A percentile compares a stretch with the other conserved stretches of the same genome.
Evolutionary conservation across 23 tunicate genomes (phyloP).

Genomic region (Ciona savignyi): DNA sequence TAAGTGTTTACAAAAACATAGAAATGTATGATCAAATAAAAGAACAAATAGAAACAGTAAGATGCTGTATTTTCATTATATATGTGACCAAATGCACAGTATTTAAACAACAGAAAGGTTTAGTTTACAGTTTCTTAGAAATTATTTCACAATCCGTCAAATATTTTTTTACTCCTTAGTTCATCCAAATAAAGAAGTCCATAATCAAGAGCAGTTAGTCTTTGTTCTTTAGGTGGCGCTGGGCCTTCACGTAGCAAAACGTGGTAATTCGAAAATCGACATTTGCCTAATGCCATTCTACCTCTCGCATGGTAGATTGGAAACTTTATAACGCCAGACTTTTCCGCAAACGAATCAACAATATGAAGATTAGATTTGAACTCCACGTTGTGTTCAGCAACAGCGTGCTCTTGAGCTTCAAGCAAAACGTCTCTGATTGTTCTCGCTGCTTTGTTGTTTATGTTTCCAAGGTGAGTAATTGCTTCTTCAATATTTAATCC

Average conservation of each 20-base stretch:
- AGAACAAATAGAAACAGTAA: too few species aligned
- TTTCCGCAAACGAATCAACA: conserved; percentile 38
- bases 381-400: conserved; percentile 75
- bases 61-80: too few species aligned
- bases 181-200: conserved; percentile 33
- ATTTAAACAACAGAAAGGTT: too few species aligned
- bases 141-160: conserved; percentile 46
- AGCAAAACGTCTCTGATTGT: conserved; percentile 36
- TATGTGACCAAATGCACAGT: too few species aligned
- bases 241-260: conserved; percentile 76
- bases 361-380: conserved; percentile 82
- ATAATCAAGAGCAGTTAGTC: conserved; percentile 43
- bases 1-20: too few species aligned
- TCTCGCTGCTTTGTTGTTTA: conserved; percentile 44
- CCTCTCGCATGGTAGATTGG: conserved; percentile 43
- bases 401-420: conserved; percentile 86
- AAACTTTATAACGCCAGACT: conserved; percentile 22
- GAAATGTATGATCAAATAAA: too few species aligned
- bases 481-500: conserved; percentile 82
- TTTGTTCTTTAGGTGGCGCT: conserved; percentile 25
- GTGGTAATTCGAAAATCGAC: conserved; percentile 59
- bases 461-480: conserved; percentile 20
- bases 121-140: too few species aligned
- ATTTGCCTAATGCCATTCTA: conserved; percentile 9
- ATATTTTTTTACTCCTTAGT: conserved; percentile 34